Evolutionary conservation across 2,797 vertebrate genomes (phyloP), one percentile per base, ranked within the genome.

Genomic region (Cyprinella venusta): DNA sequence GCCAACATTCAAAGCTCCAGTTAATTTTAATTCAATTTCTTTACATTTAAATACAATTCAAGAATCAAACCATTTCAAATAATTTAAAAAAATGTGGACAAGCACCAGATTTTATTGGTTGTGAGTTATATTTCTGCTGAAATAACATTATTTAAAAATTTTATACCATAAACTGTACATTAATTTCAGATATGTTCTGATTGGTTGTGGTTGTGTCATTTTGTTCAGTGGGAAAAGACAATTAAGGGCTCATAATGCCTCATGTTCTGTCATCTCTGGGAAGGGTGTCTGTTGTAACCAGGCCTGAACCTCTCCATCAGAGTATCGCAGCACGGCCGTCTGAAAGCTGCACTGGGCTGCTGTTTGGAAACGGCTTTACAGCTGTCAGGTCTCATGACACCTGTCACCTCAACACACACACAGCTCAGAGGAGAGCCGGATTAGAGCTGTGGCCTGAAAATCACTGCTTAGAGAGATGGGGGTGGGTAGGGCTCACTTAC

Each of bases 321-420:
- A 81, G 86, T 65, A 86, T 85, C 81, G 84, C 91, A 86, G 88
- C 54, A 36, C 16, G 3, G 50, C 65, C 38, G 13, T 42, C 59
- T 79, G 33, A 59, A 40, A 52, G 16, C 72, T 76, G 75, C 89
- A 79, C 76, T 84, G 86, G 81, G 90, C 91, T 92, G 90, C 89
- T 92, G 95, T 92, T 95, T 95, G 93, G 89, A 89, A 91, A 87
- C 90, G 93, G 95, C 93, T 94, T 96, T 95, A 95, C 91, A 92
- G 90, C 84, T 96, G 96, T 96, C 95, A 95, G 93, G 88, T 86
- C 82, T 79, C 82, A 80, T 86, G 89, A 91, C 88, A 87, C 81
- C 90, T 87, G 93, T 94, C 91, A 93, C 85, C 86, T 76, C 79
- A 83, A 82, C 86, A 90, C 90, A 90, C 90, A 91, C 91, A 89